phyloP scores from a whole-genome alignment of 2,113 vertebrate species.

The Petrocephalus microphthalmus region DNA sequence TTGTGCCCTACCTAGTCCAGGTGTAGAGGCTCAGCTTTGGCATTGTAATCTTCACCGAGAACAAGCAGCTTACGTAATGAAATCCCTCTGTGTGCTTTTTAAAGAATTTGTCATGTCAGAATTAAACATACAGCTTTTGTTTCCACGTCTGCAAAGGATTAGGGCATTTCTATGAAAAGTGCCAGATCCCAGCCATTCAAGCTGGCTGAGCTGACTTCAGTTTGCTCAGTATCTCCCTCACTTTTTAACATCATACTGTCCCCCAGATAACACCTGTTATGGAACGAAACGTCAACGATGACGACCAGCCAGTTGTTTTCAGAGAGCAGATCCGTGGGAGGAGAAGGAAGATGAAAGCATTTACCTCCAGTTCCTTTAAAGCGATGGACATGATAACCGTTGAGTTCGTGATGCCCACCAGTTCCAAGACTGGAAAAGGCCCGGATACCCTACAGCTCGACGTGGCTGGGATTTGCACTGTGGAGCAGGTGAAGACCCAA shows the following conservation, averaged over 20 bases:
- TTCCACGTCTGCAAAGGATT: background rate
- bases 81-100: background rate
- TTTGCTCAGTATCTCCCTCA: background rate
- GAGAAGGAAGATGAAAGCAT: constrained; percentile 84
- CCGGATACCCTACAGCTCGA: constrained; percentile 69
- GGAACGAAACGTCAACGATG: constrained; percentile 67
- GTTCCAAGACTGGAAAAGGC: constrained; percentile 58
- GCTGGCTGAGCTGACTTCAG: background rate
- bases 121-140: background rate
- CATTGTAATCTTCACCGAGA: background rate
- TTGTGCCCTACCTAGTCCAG: background rate
- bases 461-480: constrained; percentile 83
- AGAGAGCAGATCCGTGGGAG: constrained; percentile 73
- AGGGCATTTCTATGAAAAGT: background rate
- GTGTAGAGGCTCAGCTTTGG: background rate
- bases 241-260: constrained; percentile 8
- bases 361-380: constrained; percentile 51
- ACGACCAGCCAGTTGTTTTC: constrained; percentile 68
- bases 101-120: background rate
- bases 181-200: background rate
- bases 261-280: constrained; percentile 64
- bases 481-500: constrained; percentile 91
- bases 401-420: constrained; percentile 84
- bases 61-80: background rate
- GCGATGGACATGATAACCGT: constrained; percentile 80